Base-by-base conservation (phyloP, 2,888 invertebrate genomes). In the Agrotis clavis region DNA sequence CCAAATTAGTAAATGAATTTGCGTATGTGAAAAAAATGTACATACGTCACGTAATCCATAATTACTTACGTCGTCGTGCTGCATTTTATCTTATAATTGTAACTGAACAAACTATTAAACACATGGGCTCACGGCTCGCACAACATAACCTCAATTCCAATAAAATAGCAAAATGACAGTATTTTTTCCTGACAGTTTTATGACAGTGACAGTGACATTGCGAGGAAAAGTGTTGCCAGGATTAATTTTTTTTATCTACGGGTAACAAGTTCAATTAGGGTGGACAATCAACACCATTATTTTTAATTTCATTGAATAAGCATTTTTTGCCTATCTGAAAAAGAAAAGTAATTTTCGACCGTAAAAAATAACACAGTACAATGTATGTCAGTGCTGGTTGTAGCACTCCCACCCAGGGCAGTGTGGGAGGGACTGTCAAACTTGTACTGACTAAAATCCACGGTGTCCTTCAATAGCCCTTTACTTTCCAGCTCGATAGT, bases 41-140 rank as follows among this genome's bases (percentile, higher is more conserved):
- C 30, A 3, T 16, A 19, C 41, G 41, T 1, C 14, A 47, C 48
- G n/a, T n/a, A n/a, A n/a, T n/a, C n/a, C n/a, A 61, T n/a, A 53
- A 48, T 41, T 82, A 97, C 98, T 97, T 94, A 98, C 98, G 94
- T 98, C 98, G 94, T 98, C 98, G 95, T 98, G 98, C 93, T 98
- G 98, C 98, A 98, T 79, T 67, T 67, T 75, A 25, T 11, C 7
- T 35, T 61, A 47, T 11, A 45, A 16, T 73, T 73, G 35, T 60
- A 54, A 67, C 45, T 63, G 25, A n/a, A 68, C 41, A 51, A 56
- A 61, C 30, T 67, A 53, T 53, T 62, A 9, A 77, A 74, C 83
- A 80, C 82, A 82, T 82, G 82, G 71, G 45, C 30, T 57, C n/a
- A 71, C 35, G 71, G 45, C 30, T 57, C n/a, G 68, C 35, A 75